Evolutionary conservation across 2,888 invertebrate species (phyloP), one percentile per base, ranked within the genome.

Genomic region (Dusona sp.): DNA sequence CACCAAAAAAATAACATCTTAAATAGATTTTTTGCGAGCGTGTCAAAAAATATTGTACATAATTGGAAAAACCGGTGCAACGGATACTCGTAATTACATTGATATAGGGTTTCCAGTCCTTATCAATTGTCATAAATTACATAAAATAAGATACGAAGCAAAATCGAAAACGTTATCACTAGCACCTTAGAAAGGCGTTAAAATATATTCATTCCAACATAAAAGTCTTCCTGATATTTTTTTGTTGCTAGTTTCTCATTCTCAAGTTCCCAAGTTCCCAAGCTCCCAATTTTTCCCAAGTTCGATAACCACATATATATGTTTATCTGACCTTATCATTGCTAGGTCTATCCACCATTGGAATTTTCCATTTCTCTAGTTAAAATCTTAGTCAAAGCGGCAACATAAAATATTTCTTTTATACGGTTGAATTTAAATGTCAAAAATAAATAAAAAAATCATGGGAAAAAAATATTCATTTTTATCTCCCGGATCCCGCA

Each of bases 281-380:
- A n/a, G n/a, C n/a, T n/a, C 51, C 22, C 22, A 45, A 67, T 67
- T 6, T 36, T 38, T 13, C 42, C 70, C 25, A 64, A 54, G 36
- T 75, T 75, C 25, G 79, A 79, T 70, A 70, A 84, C 65, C 72
- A 75, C 9, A 77, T 36, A 25, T 65, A 38, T 29, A 36, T 42
- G n/a, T n/a, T n/a, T 42, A 72, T 65, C 70, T 33, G 19, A 29
- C 22, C 29, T 75, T 79, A 75, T 72, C 80, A 36, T 36, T 22
- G 22, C 68, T 75, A 25, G 11, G 7, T 64, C 25, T 36, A 16
- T 74, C 38, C 51, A 29, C 70, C 25, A 36, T 51, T 11, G 8
- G 16, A 61, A n/a, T 25, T 64, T 70, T 77, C 51, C 51, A 4
- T 75, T 33, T 54, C 33, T 22, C 22, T 16, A 29, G 38, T 57